These are phyloP conservation scores for Pogonomyrmex californicus DNA, from an alignment of 1,140 invertebrate genomes.

Conservation along the genomic window DNA sequence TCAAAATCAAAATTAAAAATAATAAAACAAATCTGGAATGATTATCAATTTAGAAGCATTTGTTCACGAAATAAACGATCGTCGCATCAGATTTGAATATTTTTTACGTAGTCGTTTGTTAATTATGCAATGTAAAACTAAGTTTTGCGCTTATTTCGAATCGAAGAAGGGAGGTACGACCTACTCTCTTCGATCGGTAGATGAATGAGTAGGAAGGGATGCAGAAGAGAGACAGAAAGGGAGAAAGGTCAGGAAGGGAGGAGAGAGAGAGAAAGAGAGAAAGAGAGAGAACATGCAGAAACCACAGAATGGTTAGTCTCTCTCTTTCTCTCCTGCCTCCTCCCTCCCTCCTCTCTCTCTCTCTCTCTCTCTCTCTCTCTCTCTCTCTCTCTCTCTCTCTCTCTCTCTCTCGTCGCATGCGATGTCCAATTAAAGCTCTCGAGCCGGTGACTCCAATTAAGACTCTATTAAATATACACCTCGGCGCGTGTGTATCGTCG, in stretches of 20 bases:
- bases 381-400: neutral
- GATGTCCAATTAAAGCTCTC: slow-evolving; percentile 79
- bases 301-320: slow-evolving; percentile 51
- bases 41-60: neutral
- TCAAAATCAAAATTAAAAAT: neutral
- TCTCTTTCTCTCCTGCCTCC: neutral
- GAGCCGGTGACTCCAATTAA: slow-evolving; percentile 76
- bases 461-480: slow-evolving; percentile 79
- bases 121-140: slow-evolving; percentile 60
- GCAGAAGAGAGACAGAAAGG: neutral
- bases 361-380: slow-evolving; percentile 17
- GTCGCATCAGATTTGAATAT: slow-evolving; percentile 59
- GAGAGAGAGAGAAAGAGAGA: neutral
- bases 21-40: too few species aligned
- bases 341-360: too few species aligned
- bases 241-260: neutral
- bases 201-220: neutral
- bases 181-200: slow-evolving; percentile 1
- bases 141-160: slow-evolving; percentile 5
- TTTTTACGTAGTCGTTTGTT: slow-evolving; percentile 61
- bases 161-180: neutral
- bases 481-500: slow-evolving; percentile 69
- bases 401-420: slow-evolving; percentile 42
- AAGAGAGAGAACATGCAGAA: slow-evolving; percentile 25
- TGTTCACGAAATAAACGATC: neutral